A percentile compares a stretch with the other conserved stretches of the same genome.
Evolutionary conservation across 2,888 invertebrate species (phyloP).

Genomic region (Clanis bilineata): DNA sequence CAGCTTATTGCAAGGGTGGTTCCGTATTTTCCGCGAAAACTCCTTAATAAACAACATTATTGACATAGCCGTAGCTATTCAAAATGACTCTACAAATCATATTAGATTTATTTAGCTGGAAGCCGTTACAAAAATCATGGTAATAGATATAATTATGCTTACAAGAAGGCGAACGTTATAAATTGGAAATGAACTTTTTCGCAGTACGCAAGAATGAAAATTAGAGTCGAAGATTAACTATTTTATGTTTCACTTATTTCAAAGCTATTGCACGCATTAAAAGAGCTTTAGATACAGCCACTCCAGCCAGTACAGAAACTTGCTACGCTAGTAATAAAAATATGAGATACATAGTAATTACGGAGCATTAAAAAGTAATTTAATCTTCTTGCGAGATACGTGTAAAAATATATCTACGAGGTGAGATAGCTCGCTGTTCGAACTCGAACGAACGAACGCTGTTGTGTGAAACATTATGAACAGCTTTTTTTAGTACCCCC

Average conservation of each 20-base stretch:
- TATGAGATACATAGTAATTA: slow-evolving; percentile 16
- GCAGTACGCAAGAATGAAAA: not conserved
- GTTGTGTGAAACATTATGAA: not conserved
- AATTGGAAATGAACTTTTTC: not conserved
- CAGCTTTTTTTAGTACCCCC: not conserved
- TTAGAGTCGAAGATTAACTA: not conserved
- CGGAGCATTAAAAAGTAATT: slow-evolving; percentile 17
- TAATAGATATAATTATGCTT: not conserved
- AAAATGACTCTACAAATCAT: too few relatives aligned
- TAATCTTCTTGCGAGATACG: slow-evolving; percentile 15
- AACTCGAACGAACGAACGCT: not conserved
- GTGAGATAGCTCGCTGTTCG: slow-evolving; percentile 17
- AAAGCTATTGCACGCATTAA: slow-evolving; percentile 11
- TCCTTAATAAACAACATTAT: too few relatives aligned
- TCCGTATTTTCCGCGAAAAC: too few relatives aligned
- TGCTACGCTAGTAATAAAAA: slow-evolving; percentile 16
- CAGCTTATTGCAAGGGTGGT: too few relatives aligned
- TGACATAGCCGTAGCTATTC: too few relatives aligned
- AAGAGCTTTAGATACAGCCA: slow-evolving; percentile 13
- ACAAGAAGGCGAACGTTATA: not conserved
- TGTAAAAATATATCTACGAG: slow-evolving; percentile 16
- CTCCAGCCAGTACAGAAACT: slow-evolving; percentile 8
- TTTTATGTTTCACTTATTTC: slow-evolving; percentile 11
- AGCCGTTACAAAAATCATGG: not conserved
- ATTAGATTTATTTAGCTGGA: not conserved